These are phyloP conservation scores for Lerista edwardsae DNA, from an alignment of 2,797 vertebrate genomes.

Conservation along the genomic window DNA sequence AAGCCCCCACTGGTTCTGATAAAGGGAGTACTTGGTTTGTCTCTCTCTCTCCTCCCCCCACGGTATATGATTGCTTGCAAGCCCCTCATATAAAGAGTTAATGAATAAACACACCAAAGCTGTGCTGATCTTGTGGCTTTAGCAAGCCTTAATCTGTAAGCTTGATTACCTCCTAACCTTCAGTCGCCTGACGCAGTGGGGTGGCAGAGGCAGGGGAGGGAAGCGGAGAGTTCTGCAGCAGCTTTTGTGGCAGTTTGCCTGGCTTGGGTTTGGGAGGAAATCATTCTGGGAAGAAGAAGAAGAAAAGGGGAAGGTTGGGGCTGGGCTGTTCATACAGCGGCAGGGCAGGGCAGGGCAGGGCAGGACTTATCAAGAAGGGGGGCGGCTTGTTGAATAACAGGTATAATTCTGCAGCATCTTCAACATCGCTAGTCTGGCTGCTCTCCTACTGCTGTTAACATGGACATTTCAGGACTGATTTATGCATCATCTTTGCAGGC, in stretches of 20 bases:
- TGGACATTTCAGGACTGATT: not conserved
- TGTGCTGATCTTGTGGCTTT: conserved; percentile 82
- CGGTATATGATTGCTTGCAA: not conserved
- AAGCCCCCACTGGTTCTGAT: not conserved
- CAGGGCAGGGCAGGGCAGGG: conserved; percentile 40
- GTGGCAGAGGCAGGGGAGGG: conserved; percentile 22
- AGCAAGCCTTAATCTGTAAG: conserved; percentile 84
- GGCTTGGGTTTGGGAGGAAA: conserved; percentile 80
- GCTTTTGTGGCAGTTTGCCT: conserved; percentile 84
- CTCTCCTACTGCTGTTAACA: not conserved
- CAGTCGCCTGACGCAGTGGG: conserved; percentile 70
- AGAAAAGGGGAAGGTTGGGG: conserved; percentile 75
- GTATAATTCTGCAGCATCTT: not conserved
- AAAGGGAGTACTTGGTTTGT: too few species aligned
- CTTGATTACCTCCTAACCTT: conserved; percentile 85
- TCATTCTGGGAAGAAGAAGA: conserved; percentile 78
- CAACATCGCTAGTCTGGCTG: not conserved
- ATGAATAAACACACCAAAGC: conserved; percentile 81
- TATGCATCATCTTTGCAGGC: not conserved
- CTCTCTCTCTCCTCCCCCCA: too few species aligned
- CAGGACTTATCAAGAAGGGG: conserved; percentile 28
- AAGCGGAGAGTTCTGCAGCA: conserved; percentile 61
- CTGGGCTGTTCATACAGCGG: conserved; percentile 71
- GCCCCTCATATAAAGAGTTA: conserved; percentile 78
- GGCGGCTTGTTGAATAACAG: conserved; percentile 38